These are phyloP conservation scores for Ophioninae sp. DNA, from an alignment of 2,888 invertebrate genomes.

Conservation along the genomic window DNA sequence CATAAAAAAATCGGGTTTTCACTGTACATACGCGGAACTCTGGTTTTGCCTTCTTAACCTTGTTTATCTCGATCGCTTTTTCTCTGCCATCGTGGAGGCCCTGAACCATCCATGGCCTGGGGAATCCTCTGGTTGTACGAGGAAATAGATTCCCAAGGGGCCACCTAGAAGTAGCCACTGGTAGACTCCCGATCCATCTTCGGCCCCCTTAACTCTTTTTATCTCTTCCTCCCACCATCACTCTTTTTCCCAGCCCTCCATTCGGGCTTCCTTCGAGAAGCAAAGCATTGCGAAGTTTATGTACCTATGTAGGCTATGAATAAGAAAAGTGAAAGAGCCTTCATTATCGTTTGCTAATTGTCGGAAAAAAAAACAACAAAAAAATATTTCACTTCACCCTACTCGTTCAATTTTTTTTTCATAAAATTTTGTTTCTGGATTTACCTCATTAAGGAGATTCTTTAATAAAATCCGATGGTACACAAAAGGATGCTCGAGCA, in stretches of 20 bases:
- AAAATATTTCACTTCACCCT: no score
- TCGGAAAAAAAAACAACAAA: no score
- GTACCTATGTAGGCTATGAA: neutral
- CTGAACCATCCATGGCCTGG: constrained; percentile 12
- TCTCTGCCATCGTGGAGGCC: constrained; percentile 26
- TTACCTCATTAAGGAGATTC: no score
- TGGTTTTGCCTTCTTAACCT: constrained; percentile 19
- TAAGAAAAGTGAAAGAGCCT: neutral
- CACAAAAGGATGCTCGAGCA: no score
- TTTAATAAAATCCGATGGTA: no score
- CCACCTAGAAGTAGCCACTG: constrained; percentile 26
- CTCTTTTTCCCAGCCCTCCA: neutral
- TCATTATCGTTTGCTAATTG: neutral
- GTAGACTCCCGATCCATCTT: constrained; percentile 46
- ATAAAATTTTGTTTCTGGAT: no score
- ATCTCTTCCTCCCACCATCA: constrained; percentile 5
- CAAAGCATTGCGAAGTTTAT: neutral
- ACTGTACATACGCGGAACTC: neutral
- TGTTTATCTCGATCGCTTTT: constrained; percentile 55
- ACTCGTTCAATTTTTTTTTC: no score
- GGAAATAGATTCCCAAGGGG: constrained; percentile 41
- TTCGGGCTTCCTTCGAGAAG: neutral
- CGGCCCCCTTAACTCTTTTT: constrained; percentile 25
- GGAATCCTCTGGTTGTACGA: constrained; percentile 22
- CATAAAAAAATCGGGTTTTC: no score